These are phyloP conservation scores for Clarias magur DNA, from an alignment of 2,113 vertebrate species.

Conservation along the genomic window DNA sequence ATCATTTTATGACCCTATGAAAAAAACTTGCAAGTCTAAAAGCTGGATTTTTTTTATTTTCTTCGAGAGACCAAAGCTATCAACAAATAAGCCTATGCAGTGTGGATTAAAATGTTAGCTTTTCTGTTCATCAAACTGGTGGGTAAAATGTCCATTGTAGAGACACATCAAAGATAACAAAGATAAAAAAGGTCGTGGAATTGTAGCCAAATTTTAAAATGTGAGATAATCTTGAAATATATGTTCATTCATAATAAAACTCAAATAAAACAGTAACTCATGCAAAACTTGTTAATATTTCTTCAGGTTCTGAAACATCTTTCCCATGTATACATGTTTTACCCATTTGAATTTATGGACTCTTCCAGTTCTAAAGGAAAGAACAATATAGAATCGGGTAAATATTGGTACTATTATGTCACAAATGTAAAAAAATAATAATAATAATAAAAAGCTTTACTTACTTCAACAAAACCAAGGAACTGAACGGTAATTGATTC, in stretches of 20 bases:
- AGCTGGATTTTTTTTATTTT: too few species aligned
- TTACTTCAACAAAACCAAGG: slow-evolving; percentile 22
- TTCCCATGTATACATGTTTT: not conserved
- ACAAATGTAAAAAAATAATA: not conserved
- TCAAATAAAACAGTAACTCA: not conserved
- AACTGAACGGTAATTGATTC: not conserved
- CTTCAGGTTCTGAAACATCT: not conserved
- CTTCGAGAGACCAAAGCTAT: too few species aligned
- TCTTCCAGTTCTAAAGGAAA: not conserved
- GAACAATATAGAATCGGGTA: not conserved
- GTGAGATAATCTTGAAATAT: not conserved
- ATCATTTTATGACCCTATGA: not conserved
- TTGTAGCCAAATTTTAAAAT: not conserved
- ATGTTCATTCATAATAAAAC: not conserved
- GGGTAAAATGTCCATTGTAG: not conserved
- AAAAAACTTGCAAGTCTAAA: not conserved
- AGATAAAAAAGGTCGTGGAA: not conserved
- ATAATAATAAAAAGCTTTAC: not conserved
- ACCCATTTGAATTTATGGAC: not conserved
- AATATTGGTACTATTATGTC: too few species aligned
- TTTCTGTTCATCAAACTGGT: not conserved
- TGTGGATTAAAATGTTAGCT: not conserved
- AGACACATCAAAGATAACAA: not conserved
- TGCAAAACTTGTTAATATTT: too few species aligned
- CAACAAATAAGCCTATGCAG: not conserved